These are phyloP conservation scores for Indicator indicator DNA, from an alignment of 2,113 vertebrate species.

Conservation along the genomic window DNA sequence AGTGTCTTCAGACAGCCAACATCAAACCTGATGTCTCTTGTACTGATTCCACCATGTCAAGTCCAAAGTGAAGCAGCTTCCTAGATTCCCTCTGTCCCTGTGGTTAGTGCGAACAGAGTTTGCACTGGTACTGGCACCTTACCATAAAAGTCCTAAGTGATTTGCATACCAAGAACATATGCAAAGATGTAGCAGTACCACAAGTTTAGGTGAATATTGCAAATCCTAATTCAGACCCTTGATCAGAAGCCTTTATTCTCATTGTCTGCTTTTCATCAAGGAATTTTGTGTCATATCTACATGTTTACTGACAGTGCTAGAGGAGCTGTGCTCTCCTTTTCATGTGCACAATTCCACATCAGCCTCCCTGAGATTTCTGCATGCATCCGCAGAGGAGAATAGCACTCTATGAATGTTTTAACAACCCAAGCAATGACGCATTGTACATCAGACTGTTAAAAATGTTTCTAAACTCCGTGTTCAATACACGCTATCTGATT, in stretches of 20 bases:
- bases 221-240: not conserved
- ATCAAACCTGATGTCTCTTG: not conserved
- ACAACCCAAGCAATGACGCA: constrained; percentile 10
- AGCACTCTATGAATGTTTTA: constrained; percentile 8
- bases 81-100: not conserved
- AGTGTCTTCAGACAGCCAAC: not conserved
- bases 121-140: not conserved
- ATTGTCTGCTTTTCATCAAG: not conserved
- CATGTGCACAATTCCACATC: not conserved
- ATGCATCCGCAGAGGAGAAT: constrained; percentile 7
- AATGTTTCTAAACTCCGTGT: constrained; percentile 30
- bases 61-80: not conserved
- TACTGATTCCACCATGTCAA: not conserved
- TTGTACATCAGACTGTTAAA: constrained; percentile 33
- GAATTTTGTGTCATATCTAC: not conserved
- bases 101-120: not conserved
- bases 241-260: not conserved
- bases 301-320: not conserved
- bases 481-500: not conserved
- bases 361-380: constrained; percentile 20
- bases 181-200: not conserved
- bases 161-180: not conserved
- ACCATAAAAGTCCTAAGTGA: fast-evolving
- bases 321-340: not conserved
- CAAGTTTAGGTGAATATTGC: not conserved